Conservation (phyloP, 2,113 vertebrate species). For the Cisticola juncidis region DNA sequence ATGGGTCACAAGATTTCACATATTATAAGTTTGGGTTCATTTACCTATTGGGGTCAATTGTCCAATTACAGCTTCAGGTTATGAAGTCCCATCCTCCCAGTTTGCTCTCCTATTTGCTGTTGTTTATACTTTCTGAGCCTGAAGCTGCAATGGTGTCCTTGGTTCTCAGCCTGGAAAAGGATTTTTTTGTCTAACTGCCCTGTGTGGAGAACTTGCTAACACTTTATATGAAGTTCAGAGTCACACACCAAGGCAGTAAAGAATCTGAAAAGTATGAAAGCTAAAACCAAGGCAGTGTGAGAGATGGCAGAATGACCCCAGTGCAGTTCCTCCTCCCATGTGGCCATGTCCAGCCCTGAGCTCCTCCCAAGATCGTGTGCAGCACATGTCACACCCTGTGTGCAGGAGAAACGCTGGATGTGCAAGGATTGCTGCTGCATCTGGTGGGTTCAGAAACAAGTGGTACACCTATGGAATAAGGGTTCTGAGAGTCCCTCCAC, state of each 20-base stretch:
- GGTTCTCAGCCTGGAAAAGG: neutral
- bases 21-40: neutral
- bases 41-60: neutral
- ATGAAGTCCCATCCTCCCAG: neutral
- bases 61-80: neutral
- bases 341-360: neutral
- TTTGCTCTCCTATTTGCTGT: neutral
- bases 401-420: rapidly evolving
- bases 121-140: neutral
- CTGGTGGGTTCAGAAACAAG: neutral
- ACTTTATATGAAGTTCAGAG: neutral
- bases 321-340: rapidly evolving
- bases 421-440: too few relatives aligned
- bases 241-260: neutral
- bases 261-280: neutral
- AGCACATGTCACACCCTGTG: rapidly evolving
- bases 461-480: too few relatives aligned
- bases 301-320: neutral
- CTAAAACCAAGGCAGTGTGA: neutral
- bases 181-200: neutral
- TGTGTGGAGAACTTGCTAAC: neutral
- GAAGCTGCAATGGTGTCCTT: neutral
- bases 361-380: rapidly evolving
- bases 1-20: neutral
- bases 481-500: neutral